These are phyloP conservation scores for Siniperca chuatsi DNA, from an alignment of 2,113 vertebrate species.

Conservation along the genomic window DNA sequence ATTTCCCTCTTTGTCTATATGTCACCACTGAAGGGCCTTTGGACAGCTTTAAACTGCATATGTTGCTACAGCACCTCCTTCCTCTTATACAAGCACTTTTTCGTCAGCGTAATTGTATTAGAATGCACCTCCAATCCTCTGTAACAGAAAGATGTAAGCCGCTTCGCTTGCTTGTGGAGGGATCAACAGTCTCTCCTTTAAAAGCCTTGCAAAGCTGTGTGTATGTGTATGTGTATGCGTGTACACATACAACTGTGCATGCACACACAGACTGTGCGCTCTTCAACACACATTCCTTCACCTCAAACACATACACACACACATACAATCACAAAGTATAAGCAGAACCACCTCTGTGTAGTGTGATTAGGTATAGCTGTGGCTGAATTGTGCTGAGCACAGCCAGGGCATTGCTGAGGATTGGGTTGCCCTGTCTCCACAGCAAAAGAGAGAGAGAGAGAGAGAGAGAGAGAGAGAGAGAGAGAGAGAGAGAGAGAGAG, in stretches of 20 bases:
- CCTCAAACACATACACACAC: slow-evolving; percentile 33
- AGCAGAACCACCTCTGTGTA: slow-evolving; percentile 76
- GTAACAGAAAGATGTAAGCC: slow-evolving; percentile 78
- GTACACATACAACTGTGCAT: slow-evolving; percentile 11
- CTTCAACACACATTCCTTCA: slow-evolving; percentile 39
- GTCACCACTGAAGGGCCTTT: slow-evolving; percentile 51
- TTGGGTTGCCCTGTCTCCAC: slow-evolving; percentile 82
- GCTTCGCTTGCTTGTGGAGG: slow-evolving; percentile 75
- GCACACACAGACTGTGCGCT: slow-evolving; percentile 24
- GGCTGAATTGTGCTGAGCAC: slow-evolving; percentile 80
- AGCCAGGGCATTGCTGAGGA: slow-evolving; percentile 81
- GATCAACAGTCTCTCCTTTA: slow-evolving; percentile 78
- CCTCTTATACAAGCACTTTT: slow-evolving; percentile 63
- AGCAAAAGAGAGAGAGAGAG: slow-evolving; percentile 25
- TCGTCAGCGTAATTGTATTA: slow-evolving; percentile 81
- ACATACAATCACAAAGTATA: slow-evolving; percentile 49
- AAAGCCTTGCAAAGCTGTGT: slow-evolving; percentile 75
- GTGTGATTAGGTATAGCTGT: slow-evolving; percentile 82
- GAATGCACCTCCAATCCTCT: slow-evolving; percentile 78
- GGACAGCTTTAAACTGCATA: slow-evolving; percentile 53
- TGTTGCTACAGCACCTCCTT: slow-evolving; percentile 60
- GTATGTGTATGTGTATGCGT: slow-evolving; percentile 24
- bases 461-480: too few species aligned
- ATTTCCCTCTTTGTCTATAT: slow-evolving; percentile 56
- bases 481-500: too few species aligned